Evolutionary conservation across 2,797 vertebrate genomes (phyloP), one percentile per base, ranked within the genome.

Genomic region (Mastacembelus armatus): DNA sequence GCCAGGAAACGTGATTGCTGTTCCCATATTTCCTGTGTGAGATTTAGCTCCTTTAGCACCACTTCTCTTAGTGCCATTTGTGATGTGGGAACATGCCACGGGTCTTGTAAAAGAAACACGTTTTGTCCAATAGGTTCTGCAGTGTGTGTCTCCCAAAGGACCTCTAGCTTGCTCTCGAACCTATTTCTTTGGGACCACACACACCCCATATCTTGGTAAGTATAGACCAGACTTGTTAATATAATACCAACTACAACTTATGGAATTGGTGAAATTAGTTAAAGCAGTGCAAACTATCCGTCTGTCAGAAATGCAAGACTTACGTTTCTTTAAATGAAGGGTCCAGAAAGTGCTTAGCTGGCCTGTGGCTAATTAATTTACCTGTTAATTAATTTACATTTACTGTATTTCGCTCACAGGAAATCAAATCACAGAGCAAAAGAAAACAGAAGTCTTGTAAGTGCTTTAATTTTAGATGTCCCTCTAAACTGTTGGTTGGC

Each of bases 111-210:
- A 32, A 12, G 3, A 32, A 43, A 49, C 14, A 1, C 27, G 2
- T 69, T 71, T 35, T 63, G 18, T 71, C 21, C 27, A 40, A 72
- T 73, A 99, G 98, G 91, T 98, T 39, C 94, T 97, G 48, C 97
- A 97, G 85, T 99, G 98, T 56, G 95, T 97, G 6, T 94, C 95
- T 80, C 96, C 98, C n/a, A 98, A 96, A 90, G 96, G 96, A 71
- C 95, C 97, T 43, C 86, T 99, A 29, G 92, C 95, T 72, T 99
- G 98, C 86, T 95, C 96, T 45, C 94, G 98, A 71, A 99, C 98
- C 4, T 99, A 96, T 88, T 98, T 99, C 87, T 97, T 99, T 84
- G 98, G 96, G 78, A 93, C 92, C 35, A 96, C 96, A 73, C 95
- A 98, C 76, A 19, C 92, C 33, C 96, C 98, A 39, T 98, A 95